Conservation (phyloP, 1,140 invertebrate species). For the Drosophila ogumai region DNA sequence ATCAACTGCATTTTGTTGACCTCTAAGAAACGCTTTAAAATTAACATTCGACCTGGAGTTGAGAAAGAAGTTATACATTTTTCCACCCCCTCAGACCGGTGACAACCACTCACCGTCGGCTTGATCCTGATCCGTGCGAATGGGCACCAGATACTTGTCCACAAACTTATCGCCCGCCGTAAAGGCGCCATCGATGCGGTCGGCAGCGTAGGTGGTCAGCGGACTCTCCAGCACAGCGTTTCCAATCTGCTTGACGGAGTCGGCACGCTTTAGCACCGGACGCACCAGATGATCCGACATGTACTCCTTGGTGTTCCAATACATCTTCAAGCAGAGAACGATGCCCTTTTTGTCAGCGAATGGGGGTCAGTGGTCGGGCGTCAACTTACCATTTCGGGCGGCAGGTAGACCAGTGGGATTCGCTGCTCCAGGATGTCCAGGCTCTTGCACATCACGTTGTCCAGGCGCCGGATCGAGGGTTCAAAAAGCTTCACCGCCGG, state of each 20-base stretch:
- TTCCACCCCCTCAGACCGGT: not conserved
- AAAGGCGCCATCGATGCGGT: slow-evolving; percentile 89
- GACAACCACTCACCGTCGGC: slow-evolving; percentile 85
- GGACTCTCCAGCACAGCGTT: slow-evolving; percentile 88
- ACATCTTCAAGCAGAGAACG: slow-evolving; percentile 87
- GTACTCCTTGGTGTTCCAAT: slow-evolving; percentile 91
- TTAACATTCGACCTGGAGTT: slow-evolving; percentile 8
- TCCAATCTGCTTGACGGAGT: slow-evolving; percentile 91
- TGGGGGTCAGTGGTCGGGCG: slow-evolving; percentile 34
- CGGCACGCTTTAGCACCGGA: slow-evolving; percentile 90
- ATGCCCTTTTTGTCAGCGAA: slow-evolving; percentile 58
- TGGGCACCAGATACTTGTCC: slow-evolving; percentile 90
- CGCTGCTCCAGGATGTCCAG: slow-evolving; percentile 91
- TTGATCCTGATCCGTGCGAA: slow-evolving; percentile 87
- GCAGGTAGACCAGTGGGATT: slow-evolving; percentile 90
- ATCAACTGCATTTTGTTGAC: not conserved
- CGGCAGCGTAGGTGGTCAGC: slow-evolving; percentile 89
- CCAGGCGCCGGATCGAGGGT: slow-evolving; percentile 89
- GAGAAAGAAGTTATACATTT: slow-evolving; percentile 1
- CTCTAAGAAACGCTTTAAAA: not conserved
- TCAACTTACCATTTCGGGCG: slow-evolving; percentile 89
- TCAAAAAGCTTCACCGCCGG: slow-evolving; percentile 89
- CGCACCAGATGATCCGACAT: slow-evolving; percentile 88
- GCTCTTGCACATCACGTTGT: slow-evolving; percentile 90
- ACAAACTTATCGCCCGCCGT: slow-evolving; percentile 92